Conservation (phyloP, 2,797 vertebrate species). For the Gadopsis bispinosus region DNA sequence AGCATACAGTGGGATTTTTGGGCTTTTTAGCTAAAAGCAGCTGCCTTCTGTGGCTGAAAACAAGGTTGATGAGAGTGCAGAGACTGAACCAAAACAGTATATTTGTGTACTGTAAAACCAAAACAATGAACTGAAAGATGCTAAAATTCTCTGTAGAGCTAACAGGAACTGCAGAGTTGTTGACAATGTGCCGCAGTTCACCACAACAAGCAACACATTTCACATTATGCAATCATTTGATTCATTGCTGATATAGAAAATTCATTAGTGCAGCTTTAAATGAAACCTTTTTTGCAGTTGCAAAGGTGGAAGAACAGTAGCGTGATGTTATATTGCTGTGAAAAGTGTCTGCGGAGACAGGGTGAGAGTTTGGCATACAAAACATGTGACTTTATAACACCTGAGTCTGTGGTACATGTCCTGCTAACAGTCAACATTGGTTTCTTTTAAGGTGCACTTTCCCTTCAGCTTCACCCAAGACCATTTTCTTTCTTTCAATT, state of each 20-base stretch:
- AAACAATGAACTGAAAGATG: constrained; percentile 4
- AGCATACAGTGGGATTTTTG: too few relatives aligned
- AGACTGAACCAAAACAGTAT: not conserved
- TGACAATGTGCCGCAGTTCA: too few relatives aligned
- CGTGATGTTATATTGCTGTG: not conserved
- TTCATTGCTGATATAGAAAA: not conserved
- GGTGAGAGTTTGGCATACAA: constrained; percentile 2
- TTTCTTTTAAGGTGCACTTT: constrained; percentile 15
- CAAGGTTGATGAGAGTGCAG: too few relatives aligned
- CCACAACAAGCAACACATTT: not conserved
- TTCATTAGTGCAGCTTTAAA: not conserved
- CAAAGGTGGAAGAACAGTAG: not conserved
- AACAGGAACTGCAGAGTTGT: not conserved
- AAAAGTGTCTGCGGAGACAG: not conserved
- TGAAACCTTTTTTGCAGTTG: not conserved
- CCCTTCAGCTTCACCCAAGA: constrained; percentile 5
- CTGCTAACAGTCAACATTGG: constrained; percentile 4
- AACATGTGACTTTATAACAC: constrained; percentile 1
- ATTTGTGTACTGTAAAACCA: not conserved
- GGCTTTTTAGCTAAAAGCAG: too few relatives aligned
- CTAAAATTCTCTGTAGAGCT: not conserved
- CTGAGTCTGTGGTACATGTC: constrained; percentile 1
- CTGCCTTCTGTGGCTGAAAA: too few relatives aligned
- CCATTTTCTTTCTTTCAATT: not conserved
- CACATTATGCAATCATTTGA: not conserved